These are phyloP conservation scores for Danio tinwini DNA, from an alignment of 2,797 vertebrate species.

Conservation along the genomic window DNA sequence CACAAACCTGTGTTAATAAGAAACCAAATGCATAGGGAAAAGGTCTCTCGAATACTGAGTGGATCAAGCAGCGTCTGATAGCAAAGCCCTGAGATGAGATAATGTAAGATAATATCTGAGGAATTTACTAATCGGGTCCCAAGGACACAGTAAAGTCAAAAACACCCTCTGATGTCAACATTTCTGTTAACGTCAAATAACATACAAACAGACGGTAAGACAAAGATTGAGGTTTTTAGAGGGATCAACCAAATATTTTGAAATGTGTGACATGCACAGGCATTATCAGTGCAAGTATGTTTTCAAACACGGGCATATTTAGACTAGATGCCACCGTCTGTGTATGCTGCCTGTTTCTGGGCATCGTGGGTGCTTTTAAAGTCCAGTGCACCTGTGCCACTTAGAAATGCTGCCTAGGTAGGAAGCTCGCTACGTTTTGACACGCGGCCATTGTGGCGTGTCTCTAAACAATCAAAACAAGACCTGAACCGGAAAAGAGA, in stretches of 20 bases:
- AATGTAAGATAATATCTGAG: conserved; percentile 42
- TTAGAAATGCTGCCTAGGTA: neutral
- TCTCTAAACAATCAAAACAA: conserved; percentile 30
- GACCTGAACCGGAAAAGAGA: conserved; percentile 36
- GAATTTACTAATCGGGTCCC: conserved; percentile 30
- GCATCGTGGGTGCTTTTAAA: neutral
- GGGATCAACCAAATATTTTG: conserved; percentile 13
- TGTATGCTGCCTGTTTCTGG: neutral
- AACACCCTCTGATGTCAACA: neutral
- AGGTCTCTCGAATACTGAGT: conserved; percentile 19
- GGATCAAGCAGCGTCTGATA: conserved; percentile 44
- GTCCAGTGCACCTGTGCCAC: neutral
- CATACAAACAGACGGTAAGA: neutral
- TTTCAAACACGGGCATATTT: conserved; percentile 5
- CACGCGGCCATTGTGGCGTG: conserved; percentile 18
- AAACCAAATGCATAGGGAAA: conserved; percentile 23
- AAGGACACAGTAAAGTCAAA: conserved; percentile 38
- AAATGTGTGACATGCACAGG: conserved; percentile 8
- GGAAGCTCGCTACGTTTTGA: conserved; percentile 10
- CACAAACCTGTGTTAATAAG: conserved; percentile 27
- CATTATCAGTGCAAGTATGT: neutral
- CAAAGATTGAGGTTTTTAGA: neutral
- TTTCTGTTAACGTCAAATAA: neutral
- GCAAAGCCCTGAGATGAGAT: conserved; percentile 29
- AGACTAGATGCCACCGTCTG: neutral